Percentiles rank a stretch among this genome's conserved stretches.
These are phyloP conservation scores for Malurus cyaneus DNA, from an alignment of 2,113 vertebrate genomes.

Conservation along the genomic window DNA sequence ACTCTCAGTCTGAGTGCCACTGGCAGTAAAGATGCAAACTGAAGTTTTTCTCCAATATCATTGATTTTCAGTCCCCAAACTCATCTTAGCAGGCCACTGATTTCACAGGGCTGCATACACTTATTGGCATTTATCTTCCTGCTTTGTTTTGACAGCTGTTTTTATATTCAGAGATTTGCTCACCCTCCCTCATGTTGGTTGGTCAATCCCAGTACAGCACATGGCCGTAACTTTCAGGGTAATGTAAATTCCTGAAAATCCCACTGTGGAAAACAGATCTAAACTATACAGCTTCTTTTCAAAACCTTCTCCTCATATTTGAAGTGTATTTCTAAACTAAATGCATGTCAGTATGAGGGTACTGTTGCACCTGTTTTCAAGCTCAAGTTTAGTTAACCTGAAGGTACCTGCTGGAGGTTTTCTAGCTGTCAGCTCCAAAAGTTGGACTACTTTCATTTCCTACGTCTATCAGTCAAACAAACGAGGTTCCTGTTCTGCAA, in stretches of 20 bases:
- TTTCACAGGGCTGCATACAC: neutral
- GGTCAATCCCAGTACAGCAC: neutral
- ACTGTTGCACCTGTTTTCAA: neutral
- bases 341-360: neutral
- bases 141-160: neutral
- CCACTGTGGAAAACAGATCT: neutral
- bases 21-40: neutral
- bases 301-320: neutral
- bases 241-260: neutral
- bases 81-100: neutral
- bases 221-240: neutral
- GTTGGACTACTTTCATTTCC: neutral
- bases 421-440: neutral
- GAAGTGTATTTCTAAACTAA: neutral
- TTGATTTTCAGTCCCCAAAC: neutral
- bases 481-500: neutral
- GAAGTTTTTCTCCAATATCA: neutral
- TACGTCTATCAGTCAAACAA: neutral
- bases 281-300: neutral
- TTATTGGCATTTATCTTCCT: neutral
- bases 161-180: rapidly evolving
- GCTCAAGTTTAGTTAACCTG: neutral
- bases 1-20: neutral
- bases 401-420: neutral
- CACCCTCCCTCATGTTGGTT: neutral